Evolutionary conservation across 2,113 vertebrate species (phyloP).

Genomic region (Numida meleagris): DNA sequence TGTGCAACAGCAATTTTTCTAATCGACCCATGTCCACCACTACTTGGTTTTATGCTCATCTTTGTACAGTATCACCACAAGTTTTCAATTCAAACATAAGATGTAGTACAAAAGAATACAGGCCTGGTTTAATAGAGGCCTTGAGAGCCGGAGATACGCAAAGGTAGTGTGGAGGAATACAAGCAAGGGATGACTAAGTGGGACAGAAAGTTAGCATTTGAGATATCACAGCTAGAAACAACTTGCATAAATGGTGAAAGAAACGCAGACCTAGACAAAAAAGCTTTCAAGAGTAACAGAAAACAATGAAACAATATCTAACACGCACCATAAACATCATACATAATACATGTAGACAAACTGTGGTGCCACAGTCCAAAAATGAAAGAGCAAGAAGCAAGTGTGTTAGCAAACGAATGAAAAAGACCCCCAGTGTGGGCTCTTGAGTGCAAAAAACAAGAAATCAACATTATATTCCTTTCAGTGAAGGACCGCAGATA

Average conservation of each 20-base stretch:
- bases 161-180: background rate
- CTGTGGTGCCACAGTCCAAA: background rate
- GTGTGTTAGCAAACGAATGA: fast-evolving
- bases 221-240: background rate
- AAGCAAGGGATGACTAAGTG: background rate
- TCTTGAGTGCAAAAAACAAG: background rate
- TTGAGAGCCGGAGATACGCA: background rate
- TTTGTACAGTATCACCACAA: background rate
- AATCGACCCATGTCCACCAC: background rate
- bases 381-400: background rate
- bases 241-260: background rate
- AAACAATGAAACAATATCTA: background rate
- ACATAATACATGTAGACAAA: background rate
- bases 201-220: background rate
- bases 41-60: background rate
- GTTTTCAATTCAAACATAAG: background rate
- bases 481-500: background rate
- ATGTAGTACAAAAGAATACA: background rate
- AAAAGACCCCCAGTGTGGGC: background rate
- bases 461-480: background rate
- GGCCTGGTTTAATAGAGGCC: background rate
- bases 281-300: background rate
- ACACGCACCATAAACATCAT: background rate
- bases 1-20: background rate
- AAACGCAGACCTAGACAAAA: background rate